These are phyloP conservation scores for Agrotis ipsilon DNA, from an alignment of 2,888 invertebrate species.

Conservation along the genomic window DNA sequence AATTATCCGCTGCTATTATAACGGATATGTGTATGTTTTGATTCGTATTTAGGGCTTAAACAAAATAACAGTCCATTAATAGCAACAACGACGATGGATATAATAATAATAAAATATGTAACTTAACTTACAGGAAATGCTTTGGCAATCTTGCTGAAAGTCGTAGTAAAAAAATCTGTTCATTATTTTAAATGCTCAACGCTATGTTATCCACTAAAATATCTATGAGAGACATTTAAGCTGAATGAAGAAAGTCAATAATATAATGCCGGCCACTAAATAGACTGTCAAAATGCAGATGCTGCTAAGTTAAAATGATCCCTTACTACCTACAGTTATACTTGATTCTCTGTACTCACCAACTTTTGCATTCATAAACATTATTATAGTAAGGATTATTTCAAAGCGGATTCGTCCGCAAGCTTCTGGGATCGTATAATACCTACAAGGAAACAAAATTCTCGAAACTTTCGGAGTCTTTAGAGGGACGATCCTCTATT, in stretches of 20 bases:
- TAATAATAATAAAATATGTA: neutral
- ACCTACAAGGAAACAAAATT: slow-evolving; percentile 4
- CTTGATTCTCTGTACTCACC: neutral
- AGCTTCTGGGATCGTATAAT: slow-evolving; percentile 33
- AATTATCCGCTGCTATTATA: slow-evolving; percentile 21
- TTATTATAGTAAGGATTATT: slow-evolving; percentile 38
- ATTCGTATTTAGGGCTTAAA: neutral
- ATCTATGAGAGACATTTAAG: too few species aligned
- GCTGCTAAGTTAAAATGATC: too few species aligned
- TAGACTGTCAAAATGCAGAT: neutral
- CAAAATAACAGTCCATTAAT: neutral
- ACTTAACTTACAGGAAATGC: too few species aligned
- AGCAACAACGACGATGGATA: neutral
- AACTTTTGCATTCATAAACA: slow-evolving; percentile 33
- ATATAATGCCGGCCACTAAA: neutral
- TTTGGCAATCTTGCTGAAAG: too few species aligned
- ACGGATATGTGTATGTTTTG: neutral
- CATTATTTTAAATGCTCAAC: too few species aligned
- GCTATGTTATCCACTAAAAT: neutral
- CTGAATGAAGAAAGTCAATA: neutral
- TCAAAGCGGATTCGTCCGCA: slow-evolving; percentile 23
- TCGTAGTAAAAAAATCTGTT: too few species aligned
- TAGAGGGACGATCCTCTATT: slow-evolving; percentile 13
- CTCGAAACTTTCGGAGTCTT: slow-evolving; percentile 29
- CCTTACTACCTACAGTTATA: neutral